Evolutionary conservation across 2,888 invertebrate genomes (phyloP), one percentile per base, ranked within the genome.

Genomic region (Megalurothrips usitatus): DNA sequence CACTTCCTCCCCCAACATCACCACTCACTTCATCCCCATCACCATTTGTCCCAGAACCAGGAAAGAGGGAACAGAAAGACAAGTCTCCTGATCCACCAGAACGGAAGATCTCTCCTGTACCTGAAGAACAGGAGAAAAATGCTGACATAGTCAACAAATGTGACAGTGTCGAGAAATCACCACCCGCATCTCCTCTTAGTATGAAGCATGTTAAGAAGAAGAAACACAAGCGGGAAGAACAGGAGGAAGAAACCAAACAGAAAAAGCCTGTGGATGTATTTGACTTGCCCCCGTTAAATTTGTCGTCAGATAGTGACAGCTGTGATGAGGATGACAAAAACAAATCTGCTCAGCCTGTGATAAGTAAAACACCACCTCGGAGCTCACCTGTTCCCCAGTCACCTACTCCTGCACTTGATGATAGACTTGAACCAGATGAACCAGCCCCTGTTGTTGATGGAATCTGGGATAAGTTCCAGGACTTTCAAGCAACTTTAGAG

Each of bases 221-320:
- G 80, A 84, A 85, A 84, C 80, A 86, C 86, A n/a, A 88, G 87
- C 83, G 86, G 86, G 9, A 87, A 86, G 81, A 88, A 87, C 81
- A 87, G 86, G 82, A 86, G 85, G 79, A 87, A 87, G 80, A 89
- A 89, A 84, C 87, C 87, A 9, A 90, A 79, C 87, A 87, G 80
- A 89, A 89, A 84, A 87, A 87, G 8, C 89, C 91, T 80, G 90
- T 92, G 8, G 93, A 92, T 85, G 89, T 92, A 1, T 89, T 90
- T 83, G 92, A 95, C 88, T 88, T 96, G 81, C 95, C 94, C 4
- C 95, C 94, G 3, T 88, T 95, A 78, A 95, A 95, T 89, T 89
- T 96, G 78, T 89, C 89, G 1, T 95, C 95, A 0, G 95, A 95
- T 85, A 94, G 94, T 86, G 95, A 95, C 84, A 94, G 93, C 83